Evolutionary conservation across 2,113 vertebrate species (phyloP).

Genomic region (Amblyornis subalaris): DNA sequence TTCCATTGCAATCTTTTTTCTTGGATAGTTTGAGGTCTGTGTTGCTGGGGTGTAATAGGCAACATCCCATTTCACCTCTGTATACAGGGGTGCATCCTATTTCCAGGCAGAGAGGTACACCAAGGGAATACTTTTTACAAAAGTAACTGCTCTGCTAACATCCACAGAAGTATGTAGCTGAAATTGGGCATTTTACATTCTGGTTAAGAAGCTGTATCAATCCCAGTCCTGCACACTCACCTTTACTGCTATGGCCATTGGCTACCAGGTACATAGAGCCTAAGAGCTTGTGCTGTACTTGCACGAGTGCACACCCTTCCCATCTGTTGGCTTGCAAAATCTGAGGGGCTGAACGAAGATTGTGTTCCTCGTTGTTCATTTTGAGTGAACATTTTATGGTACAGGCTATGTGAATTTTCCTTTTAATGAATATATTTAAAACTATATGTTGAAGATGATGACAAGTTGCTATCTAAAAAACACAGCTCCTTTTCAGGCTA

Average conservation of each 20-base stretch:
- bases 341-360: not conserved
- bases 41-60: not conserved
- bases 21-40: not conserved
- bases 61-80: not conserved
- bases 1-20: not conserved
- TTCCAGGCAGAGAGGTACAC: not conserved
- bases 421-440: not conserved
- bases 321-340: not conserved
- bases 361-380: rapidly evolving
- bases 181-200: not conserved
- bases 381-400: not conserved
- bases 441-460: not conserved
- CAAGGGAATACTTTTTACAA: not conserved
- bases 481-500: not conserved
- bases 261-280: not conserved
- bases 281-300: not conserved
- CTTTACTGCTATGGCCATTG: not conserved
- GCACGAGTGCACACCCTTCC: not conserved
- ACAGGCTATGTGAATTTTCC: not conserved
- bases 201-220: not conserved
- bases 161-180: rapidly evolving
- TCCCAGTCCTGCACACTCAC: not conserved
- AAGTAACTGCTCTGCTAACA: not conserved
- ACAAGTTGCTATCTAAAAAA: not conserved
- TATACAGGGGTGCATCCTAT: not conserved